A percentile compares a stretch with the other conserved stretches of the same genome.
These are phyloP conservation scores for Auanema sp. DNA, from an alignment of 2,888 invertebrate species.

Conservation along the genomic window DNA sequence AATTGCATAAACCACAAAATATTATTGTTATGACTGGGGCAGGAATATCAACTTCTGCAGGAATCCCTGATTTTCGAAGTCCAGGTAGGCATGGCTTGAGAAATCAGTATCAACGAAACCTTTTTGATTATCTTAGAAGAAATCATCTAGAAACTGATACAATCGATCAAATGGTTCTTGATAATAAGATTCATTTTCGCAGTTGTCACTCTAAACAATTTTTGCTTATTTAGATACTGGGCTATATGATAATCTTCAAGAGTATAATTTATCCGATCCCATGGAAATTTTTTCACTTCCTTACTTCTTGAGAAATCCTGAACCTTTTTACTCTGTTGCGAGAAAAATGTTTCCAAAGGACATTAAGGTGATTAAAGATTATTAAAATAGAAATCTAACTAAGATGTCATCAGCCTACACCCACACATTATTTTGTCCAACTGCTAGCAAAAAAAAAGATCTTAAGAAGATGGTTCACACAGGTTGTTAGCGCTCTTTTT, in stretches of 20 bases:
- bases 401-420: conserved; percentile 73
- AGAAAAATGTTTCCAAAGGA: conserved; percentile 73
- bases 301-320: conserved; percentile 82
- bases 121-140: no score
- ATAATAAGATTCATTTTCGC: not conserved
- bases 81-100: conserved; percentile 67
- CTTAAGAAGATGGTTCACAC: conserved; percentile 70
- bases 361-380: conserved; percentile 4
- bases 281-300: conserved; percentile 88
- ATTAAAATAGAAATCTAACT: conserved; percentile 1
- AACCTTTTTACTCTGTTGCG: conserved; percentile 87
- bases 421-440: conserved; percentile 74
- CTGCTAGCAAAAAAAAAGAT: conserved; percentile 80
- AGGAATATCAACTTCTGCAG: conserved; percentile 90
- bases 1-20: conserved; percentile 67
- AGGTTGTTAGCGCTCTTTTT: conserved; percentile 62
- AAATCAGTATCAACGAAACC: no score
- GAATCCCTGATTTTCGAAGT: conserved; percentile 93
- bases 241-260: conserved; percentile 82
- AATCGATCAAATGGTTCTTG: not conserved
- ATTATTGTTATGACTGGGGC: conserved; percentile 92
- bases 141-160: no score
- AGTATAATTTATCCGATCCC: conserved; percentile 87
- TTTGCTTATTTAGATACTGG: conserved; percentile 74
- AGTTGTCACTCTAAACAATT: not conserved